Percentiles rank a stretch among this genome's conserved stretches.
phyloP scores from a whole-genome alignment of 2,888 invertebrate species.

The Melanostoma scalare region DNA sequence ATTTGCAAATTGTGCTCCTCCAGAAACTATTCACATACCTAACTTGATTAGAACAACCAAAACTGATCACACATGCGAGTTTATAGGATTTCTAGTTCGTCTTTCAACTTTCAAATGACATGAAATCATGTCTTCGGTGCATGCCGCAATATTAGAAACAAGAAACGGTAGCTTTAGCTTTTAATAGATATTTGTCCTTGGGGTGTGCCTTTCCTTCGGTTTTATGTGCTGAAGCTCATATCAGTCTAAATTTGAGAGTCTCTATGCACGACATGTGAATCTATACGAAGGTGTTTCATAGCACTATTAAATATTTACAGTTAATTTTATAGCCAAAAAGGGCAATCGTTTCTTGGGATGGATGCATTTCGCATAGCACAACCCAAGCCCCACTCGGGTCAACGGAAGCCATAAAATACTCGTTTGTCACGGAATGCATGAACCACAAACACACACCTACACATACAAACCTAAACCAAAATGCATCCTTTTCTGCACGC shows the following conservation, averaged over 20 bases:
- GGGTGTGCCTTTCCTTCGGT: constrained; percentile 64
- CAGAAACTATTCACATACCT: constrained; percentile 16
- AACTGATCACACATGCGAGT: constrained; percentile 41
- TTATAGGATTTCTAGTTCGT: constrained; percentile 37
- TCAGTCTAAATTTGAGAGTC: constrained; percentile 40
- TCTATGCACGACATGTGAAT: constrained; percentile 54
- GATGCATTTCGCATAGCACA: constrained; percentile 68
- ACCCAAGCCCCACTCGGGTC: constrained; percentile 77
- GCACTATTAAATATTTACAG: constrained; percentile 82
- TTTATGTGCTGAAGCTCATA: constrained; percentile 28
- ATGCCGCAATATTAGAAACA: not conserved
- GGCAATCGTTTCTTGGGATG: constrained; percentile 80
- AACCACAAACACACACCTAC: constrained; percentile 54
- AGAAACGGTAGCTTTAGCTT: constrained; percentile 10
- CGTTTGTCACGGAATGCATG: constrained; percentile 82
- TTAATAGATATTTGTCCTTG: constrained; percentile 58
- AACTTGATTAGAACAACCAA: constrained; percentile 61
- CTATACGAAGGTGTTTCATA: constrained; percentile 67
- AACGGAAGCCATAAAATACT: constrained; percentile 82
- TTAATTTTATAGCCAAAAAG: constrained; percentile 81
- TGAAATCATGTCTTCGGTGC: constrained; percentile 66
- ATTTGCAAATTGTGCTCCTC: constrained; percentile 56
- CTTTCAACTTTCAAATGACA: constrained; percentile 63
- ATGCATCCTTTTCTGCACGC: constrained; percentile 45
- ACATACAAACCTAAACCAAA: constrained; percentile 31